A percentile compares a stretch with the other conserved stretches of the same genome.
These are phyloP conservation scores for Protobothrops flavoviridis DNA, from an alignment of 2,113 vertebrate genomes.

Conservation along the genomic window DNA sequence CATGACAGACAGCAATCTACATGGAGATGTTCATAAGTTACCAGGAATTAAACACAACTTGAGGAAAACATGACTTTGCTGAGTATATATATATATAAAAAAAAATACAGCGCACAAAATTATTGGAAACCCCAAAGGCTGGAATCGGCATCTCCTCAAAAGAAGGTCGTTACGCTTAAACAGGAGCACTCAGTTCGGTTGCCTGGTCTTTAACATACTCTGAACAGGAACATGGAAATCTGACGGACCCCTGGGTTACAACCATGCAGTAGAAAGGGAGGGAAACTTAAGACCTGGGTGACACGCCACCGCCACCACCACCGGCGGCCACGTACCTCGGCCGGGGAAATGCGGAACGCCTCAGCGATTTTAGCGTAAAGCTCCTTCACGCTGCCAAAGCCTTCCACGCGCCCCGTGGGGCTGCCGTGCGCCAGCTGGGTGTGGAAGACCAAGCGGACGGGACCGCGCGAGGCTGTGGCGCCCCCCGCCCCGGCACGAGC, in stretches of 20 bases:
- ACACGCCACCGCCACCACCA: not conserved
- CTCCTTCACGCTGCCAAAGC: slow-evolving; percentile 95
- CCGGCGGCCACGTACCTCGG: slow-evolving; percentile 76
- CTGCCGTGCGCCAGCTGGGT: slow-evolving; percentile 95
- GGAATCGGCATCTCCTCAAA: not conserved
- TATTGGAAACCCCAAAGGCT: not conserved
- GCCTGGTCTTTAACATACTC: not conserved
- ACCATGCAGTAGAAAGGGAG: not conserved
- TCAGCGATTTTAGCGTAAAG: slow-evolving; percentile 89
- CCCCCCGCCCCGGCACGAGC: slow-evolving; percentile 65
- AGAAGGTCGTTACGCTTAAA: not conserved
- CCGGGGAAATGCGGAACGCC: slow-evolving; percentile 75
- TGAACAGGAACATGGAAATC: not conserved
- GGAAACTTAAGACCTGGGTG: not conserved
- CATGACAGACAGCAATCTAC: not conserved
- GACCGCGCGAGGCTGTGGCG: slow-evolving; percentile 86
- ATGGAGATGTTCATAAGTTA: not conserved
- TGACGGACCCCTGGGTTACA: not conserved
- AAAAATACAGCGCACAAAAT: not conserved
- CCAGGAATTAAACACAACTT: not conserved
- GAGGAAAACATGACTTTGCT: not conserved
- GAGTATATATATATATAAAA: too few relatives aligned
- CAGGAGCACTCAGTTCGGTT: not conserved
- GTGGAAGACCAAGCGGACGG: slow-evolving; percentile 86
- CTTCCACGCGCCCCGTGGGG: slow-evolving; percentile 91